Base-by-base conservation (phyloP, 2,113 vertebrate species). In the Polypterus senegalus region DNA sequence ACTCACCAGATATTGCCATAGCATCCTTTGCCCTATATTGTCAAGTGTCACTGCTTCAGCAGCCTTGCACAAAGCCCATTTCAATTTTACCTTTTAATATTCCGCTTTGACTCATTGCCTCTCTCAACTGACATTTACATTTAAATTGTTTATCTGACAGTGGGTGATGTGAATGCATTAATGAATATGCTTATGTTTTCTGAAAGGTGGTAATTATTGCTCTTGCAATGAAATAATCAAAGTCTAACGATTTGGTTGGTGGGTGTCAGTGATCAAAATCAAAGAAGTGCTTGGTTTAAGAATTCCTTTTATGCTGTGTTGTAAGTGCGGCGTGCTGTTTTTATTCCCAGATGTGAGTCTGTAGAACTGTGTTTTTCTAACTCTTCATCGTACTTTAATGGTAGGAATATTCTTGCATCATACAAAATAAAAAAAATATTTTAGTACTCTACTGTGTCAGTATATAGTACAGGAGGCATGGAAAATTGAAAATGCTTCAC, bases 61-160 rank as follows among this genome's bases (percentile, higher is more conserved):
- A 51, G 49, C 9, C 45, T 49, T 54, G 57, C 49, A 53, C 56
- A 46, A 45, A 58, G 57, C 49, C 63, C 55, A 57, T 49, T 64
- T 51, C 47, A 59, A 69, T 73, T 70, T 67, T 48, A 72, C 63
- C 74, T 68, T 79, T 80, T 79, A 80, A 74, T 79, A 81, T 81
- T 81, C 77, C 74, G 73, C 76, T 71, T 70, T 72, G 67, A 78
- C 73, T 76, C 76, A 80, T 79, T 81, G 73, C 76, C 64, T 78
- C 76, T 75, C 72, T 67, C 64, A 64, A 66, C 75, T 81, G 82
- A 80, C 78, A 79, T 83, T 83, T 81, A 77, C 77, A 81, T 84
- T 83, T 84, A 77, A 78, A 81, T 84, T 80, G 77, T 81, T 79
- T 81, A 75, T 82, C 72, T 75, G 66, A 70, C 57, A 11, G 57